Evolutionary conservation across 2,888 invertebrate species (phyloP).

Genomic region (Lasius fuliginosus): DNA sequence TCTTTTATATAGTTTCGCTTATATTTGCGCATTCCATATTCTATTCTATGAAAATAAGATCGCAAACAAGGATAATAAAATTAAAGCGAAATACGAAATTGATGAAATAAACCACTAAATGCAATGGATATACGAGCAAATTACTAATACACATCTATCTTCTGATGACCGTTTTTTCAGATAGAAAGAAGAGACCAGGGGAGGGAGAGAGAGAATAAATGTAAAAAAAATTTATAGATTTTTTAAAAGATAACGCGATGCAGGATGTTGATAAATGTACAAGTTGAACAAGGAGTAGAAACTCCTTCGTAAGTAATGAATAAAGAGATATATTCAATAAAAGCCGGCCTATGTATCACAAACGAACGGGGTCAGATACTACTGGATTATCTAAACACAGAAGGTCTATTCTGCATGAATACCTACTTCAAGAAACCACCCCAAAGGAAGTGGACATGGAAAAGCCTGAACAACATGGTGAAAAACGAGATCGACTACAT

Average conservation of each 20-base stretch:
- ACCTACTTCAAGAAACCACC: neutral
- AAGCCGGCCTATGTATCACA: neutral
- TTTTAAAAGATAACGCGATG: neutral
- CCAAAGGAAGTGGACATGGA: neutral
- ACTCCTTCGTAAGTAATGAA: too few species aligned
- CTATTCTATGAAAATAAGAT: too few species aligned
- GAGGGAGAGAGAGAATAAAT: too few species aligned
- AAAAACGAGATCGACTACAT: conserved; percentile 10
- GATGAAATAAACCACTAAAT: conserved; percentile 18
- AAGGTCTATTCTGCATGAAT: neutral
- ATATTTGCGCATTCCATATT: too few species aligned
- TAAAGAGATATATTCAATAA: too few species aligned
- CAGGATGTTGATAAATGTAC: neutral
- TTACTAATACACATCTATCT: neutral
- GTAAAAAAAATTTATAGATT: neutral
- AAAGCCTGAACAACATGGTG: neutral
- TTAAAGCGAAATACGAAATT: neutral
- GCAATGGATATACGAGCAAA: neutral
- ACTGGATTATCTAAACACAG: neutral
- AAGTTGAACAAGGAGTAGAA: neutral
- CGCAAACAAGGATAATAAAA: too few species aligned
- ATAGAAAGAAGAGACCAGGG: too few species aligned
- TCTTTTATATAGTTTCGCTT: too few species aligned
- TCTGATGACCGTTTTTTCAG: conserved; percentile 2
- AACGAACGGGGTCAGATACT: neutral